Conservation (phyloP, 2,888 invertebrate genomes). For the Heliothis peltigera region DNA sequence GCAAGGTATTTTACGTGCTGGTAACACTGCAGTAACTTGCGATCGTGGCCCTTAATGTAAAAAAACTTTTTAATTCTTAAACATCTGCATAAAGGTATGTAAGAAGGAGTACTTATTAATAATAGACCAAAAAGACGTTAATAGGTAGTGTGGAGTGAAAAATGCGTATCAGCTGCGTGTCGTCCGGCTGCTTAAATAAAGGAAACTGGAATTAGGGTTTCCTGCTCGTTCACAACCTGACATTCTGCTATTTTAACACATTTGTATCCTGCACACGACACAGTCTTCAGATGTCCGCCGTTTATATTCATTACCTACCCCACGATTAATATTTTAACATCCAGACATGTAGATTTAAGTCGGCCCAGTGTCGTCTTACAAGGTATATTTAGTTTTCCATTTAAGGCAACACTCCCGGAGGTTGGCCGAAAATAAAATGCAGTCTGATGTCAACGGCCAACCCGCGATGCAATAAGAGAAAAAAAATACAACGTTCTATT, state of each 20-base stretch:
- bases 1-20: constrained; percentile 16
- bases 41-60: constrained; percentile 37
- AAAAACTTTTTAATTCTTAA: constrained; percentile 6
- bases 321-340: constrained; percentile 49
- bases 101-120: constrained; percentile 7
- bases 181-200: constrained; percentile 35
- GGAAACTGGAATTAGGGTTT: constrained; percentile 53
- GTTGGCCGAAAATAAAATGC: constrained; percentile 85
- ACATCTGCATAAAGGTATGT: constrained; percentile 1
- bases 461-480: constrained; percentile 83
- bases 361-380: constrained; percentile 67
- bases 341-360: constrained; percentile 44
- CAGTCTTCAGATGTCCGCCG: constrained; percentile 28
- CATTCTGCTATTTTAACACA: constrained; percentile 41
- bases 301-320: constrained; percentile 53
- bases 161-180: constrained; percentile 40
- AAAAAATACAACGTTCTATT: constrained; percentile 81
- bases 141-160: constrained; percentile 17
- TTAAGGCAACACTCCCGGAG: constrained; percentile 83
- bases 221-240: constrained; percentile 38
- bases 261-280: constrained; percentile 37
- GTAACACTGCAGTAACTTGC: constrained; percentile 10
- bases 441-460: constrained; percentile 84
- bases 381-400: constrained; percentile 71
- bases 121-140: not conserved